Evolutionary conservation across 2,797 vertebrate genomes (phyloP).

Genomic region (Anguilla pacifica): DNA sequence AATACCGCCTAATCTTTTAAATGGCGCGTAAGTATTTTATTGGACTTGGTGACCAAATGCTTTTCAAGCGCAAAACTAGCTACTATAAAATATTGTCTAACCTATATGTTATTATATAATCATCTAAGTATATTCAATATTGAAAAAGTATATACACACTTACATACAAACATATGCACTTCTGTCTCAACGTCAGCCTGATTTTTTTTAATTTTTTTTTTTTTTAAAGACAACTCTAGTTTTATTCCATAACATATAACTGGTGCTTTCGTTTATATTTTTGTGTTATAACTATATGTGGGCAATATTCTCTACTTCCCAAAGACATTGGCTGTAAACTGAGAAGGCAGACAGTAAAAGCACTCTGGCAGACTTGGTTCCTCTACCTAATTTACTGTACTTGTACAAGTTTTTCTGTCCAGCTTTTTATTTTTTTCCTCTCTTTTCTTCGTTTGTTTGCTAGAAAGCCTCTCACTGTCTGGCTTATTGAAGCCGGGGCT

Average conservation of each 20-base stretch:
- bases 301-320: not conserved
- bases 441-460: slow-evolving; percentile 72
- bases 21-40: not conserved
- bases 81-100: not conserved
- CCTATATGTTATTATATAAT: no score
- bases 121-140: no score
- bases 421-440: slow-evolving; percentile 67
- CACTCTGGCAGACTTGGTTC: slow-evolving; percentile 72
- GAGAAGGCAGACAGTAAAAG: slow-evolving; percentile 55
- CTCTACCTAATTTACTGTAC: slow-evolving; percentile 86
- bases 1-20: not conserved
- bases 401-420: slow-evolving; percentile 61
- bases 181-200: not conserved
- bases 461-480: slow-evolving; percentile 74
- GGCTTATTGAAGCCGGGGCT: slow-evolving; percentile 74
- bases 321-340: not conserved
- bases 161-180: no score
- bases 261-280: not conserved
- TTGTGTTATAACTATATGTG: no score
- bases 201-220: not conserved
- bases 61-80: not conserved
- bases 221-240: not conserved
- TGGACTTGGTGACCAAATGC: not conserved
- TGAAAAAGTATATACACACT: no score
- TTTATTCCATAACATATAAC: slow-evolving; percentile 34